These are phyloP conservation scores for Paralvinella palmiformis DNA, from an alignment of 1,140 invertebrate species.

Conservation along the genomic window DNA sequence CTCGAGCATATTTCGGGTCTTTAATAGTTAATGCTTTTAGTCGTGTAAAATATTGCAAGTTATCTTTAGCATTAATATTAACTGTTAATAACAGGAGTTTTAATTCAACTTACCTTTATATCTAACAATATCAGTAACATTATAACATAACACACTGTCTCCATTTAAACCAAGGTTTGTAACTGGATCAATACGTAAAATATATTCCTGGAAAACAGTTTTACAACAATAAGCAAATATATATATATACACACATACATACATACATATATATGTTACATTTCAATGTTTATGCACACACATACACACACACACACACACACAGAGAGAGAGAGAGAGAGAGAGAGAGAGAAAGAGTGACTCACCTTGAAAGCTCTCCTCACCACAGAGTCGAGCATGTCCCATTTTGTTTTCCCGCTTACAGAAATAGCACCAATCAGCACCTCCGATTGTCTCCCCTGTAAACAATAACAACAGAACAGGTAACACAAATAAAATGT, in stretches of 20 bases:
- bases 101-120: constrained; percentile 1
- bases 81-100: not conserved
- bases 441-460: constrained; percentile 49
- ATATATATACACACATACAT: no score
- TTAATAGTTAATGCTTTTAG: no score
- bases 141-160: constrained; percentile 53
- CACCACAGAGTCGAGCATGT: constrained; percentile 83
- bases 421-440: constrained; percentile 83
- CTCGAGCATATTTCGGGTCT: no score
- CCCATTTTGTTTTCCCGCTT: constrained; percentile 90
- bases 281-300: no score
- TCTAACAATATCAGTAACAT: constrained; percentile 9
- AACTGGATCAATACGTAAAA: constrained; percentile 84
- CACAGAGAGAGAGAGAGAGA: constrained; percentile 2
- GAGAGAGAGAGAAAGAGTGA: not conserved
- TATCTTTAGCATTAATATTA: not conserved
- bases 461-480: not conserved
- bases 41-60: no score
- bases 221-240: no score
- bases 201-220: constrained; percentile 71
- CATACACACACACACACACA: no score
- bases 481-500: no score
- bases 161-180: constrained; percentile 82
- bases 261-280: no score
- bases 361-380: constrained; percentile 78